Evolutionary conservation across 2,888 invertebrate species (phyloP).

Genomic region (Deilephila elpenor): DNA sequence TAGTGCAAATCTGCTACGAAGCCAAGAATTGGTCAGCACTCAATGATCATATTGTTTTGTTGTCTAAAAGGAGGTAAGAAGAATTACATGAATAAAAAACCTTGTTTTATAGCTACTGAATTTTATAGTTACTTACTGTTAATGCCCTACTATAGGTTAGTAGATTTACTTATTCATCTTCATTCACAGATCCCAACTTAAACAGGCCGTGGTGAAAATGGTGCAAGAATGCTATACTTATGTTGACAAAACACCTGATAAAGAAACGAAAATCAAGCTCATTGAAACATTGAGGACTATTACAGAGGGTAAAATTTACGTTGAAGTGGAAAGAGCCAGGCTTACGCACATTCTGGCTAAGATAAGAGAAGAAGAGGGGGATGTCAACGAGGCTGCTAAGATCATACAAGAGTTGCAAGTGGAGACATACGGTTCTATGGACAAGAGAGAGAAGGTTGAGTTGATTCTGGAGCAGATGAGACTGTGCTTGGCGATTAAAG

Average conservation of each 20-base stretch:
- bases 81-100: background rate
- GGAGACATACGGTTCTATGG: conserved; percentile 99
- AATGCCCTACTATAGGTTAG: too few species aligned
- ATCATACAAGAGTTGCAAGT: conserved; percentile 97
- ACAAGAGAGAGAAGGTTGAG: conserved; percentile 98
- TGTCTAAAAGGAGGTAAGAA: conserved; percentile 92
- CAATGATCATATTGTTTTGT: conserved; percentile 95
- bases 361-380: conserved; percentile 92
- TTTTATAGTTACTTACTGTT: background rate
- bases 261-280: conserved; percentile 95
- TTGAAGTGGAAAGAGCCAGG: conserved; percentile 99
- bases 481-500: conserved; percentile 96
- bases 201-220: conserved; percentile 98
- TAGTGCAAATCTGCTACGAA: conserved; percentile 96
- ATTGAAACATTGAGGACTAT: conserved; percentile 98
- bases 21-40: conserved; percentile 96
- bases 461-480: conserved; percentile 99
- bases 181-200: conserved; percentile 91
- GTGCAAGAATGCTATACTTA: conserved; percentile 97
- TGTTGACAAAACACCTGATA: conserved; percentile 95
- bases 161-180: background rate
- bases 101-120: background rate
- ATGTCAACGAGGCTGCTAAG: conserved; percentile 94
- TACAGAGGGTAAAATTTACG: conserved; percentile 99
- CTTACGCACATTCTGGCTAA: conserved; percentile 95